phyloP scores from a whole-genome alignment of 2,797 vertebrate genomes.

The Mus spretus region DNA sequence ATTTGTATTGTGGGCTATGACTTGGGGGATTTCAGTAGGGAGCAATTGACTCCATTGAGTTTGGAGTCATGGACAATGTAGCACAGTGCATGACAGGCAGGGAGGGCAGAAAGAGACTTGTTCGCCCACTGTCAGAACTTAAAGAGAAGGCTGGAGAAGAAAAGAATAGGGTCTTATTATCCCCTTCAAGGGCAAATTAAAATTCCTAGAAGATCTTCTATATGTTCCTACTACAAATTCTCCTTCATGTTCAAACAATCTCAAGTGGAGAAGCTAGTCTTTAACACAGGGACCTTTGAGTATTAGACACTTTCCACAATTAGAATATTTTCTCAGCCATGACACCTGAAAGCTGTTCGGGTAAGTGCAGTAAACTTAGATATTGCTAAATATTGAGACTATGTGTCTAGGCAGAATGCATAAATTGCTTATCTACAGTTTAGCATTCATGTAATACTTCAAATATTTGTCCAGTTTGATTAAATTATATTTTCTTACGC shows the following conservation, averaged over 20 bases:
- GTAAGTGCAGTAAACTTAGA: neutral
- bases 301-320: neutral
- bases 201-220: neutral
- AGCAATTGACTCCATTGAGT: neutral
- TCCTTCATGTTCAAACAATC: neutral
- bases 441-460: neutral
- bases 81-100: neutral
- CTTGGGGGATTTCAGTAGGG: neutral
- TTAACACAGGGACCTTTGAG: neutral
- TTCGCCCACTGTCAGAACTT: neutral
- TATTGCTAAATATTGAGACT: neutral
- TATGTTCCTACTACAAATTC: neutral
- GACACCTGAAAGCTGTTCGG: constrained; percentile 31
- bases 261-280: neutral
- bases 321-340: neutral
- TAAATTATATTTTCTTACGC: neutral
- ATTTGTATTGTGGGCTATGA: neutral
- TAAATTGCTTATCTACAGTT: neutral
- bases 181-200: neutral
- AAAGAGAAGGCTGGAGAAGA: accelerated
- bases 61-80: neutral
- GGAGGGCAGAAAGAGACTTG: neutral
- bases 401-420: neutral
- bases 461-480: neutral
- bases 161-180: neutral